Evolutionary conservation across 92 coral and sea anemone species (phyloP), one percentile per base, ranked within the genome.

Genomic region (Palythoa heliodiscus): DNA sequence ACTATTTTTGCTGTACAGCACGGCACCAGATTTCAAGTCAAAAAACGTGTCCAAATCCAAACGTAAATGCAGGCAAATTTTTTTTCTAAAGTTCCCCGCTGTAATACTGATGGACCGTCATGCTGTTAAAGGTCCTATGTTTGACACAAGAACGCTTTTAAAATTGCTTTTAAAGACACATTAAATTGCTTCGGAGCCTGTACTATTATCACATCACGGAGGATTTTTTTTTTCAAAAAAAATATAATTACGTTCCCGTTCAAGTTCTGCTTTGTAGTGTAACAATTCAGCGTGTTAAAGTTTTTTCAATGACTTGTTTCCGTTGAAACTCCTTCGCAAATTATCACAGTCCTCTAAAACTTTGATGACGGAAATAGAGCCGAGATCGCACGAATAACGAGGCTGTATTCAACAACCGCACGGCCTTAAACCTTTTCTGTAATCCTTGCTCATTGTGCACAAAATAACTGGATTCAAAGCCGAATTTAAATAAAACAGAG

Each of bases 391-490:
- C 43, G 66, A 64, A 47, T 13, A 4, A 76, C 13, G 75, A 79
- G 38, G 40, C 39, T 48, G 55, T 4, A 5, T 54, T 87, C 86
- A 89, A 70, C 93, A 90, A 17, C 93, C 93, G 76, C 98, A 94
- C 10, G 98, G 98, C 40, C 93, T 76, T 9, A 94, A 73, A 8
- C 95, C 98, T 66, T 87, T 92, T 58, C 98, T 86, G 71, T 94
- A 97, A 75, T 97, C 99, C 76, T 97, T 97, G 89, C 99, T 97
- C 99, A 97, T 97, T 10, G 93, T 92, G 58, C 98, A 93, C 68
- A 97, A 83, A 87, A 97, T 95, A 70, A 97, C 71, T 0, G 99
- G 99, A 73, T 97, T 95, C 39, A 97, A 91, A 11, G 99, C 99
- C 52, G 98, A 95, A 84, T 97, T 95, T 43, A 96, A 84, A 81